Percentiles rank a stretch among this genome's conserved stretches.
Evolutionary conservation across 2,888 invertebrate genomes (phyloP).

Genomic region (Metallyticus violacea): DNA sequence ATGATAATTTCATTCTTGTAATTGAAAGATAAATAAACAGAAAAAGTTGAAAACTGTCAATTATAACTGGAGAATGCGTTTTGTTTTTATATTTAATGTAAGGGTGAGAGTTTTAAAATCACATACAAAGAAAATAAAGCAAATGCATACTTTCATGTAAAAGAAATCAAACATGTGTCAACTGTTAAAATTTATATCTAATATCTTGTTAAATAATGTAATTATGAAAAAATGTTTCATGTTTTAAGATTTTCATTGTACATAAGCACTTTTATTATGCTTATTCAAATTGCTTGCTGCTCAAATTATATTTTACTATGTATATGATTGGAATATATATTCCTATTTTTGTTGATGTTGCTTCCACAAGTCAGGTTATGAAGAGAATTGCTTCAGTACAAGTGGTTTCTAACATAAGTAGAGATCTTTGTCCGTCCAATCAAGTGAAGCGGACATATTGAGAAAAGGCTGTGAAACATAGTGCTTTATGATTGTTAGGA

Average conservation of each 20-base stretch:
- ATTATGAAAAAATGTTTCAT: neutral
- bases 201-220: neutral
- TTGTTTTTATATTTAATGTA: no score
- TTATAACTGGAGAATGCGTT: no score
- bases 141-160: no score
- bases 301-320: neutral
- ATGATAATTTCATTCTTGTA: no score
- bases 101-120: no score
- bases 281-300: neutral
- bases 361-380: neutral
- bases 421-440: neutral
- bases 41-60: no score
- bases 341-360: neutral
- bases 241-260: neutral
- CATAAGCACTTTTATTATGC: neutral
- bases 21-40: no score
- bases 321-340: neutral
- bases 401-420: neutral
- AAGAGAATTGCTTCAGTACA: neutral
- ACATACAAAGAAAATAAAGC: no score
- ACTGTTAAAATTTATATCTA: no score
- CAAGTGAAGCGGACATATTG: neutral
- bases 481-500: neutral
- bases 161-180: no score
- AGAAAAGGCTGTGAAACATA: neutral